Percentiles rank a stretch among this genome's conserved stretches.
These are phyloP conservation scores for Promerops cafer DNA, from an alignment of 2,113 vertebrate genomes.

Conservation along the genomic window DNA sequence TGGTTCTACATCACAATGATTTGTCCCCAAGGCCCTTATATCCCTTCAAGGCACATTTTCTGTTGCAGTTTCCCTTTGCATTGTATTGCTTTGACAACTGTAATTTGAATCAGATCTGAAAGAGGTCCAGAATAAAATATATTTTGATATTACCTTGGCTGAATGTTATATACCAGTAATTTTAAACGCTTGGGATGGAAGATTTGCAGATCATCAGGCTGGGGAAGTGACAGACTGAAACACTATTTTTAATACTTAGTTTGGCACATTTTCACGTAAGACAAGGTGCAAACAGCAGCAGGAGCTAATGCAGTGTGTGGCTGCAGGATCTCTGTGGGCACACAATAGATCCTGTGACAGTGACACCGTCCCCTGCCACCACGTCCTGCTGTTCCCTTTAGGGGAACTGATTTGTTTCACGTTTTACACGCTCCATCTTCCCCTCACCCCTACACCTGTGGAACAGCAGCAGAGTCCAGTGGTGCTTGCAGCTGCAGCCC, in stretches of 20 bases:
- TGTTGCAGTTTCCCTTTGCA: constrained; percentile 87
- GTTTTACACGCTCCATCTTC: not conserved
- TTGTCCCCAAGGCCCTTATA: constrained; percentile 74
- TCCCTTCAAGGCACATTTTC: constrained; percentile 81
- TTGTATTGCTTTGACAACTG: constrained; percentile 98
- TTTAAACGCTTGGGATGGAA: constrained; percentile 17
- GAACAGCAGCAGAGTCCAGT: not conserved
- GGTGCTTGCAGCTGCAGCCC: not conserved
- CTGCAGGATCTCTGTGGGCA: not conserved
- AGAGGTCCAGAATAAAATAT: constrained; percentile 99
- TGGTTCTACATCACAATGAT: constrained; percentile 84
- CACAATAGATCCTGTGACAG: fast-evolving
- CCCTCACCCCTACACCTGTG: not conserved
- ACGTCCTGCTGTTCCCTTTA: fast-evolving
- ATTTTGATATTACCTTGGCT: constrained; percentile 97
- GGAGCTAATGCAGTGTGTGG: not conserved
- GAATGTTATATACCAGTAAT: constrained; percentile 66
- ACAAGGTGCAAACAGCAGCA: not conserved
- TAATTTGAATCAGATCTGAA: constrained; percentile 96
- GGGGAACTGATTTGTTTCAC: fast-evolving
- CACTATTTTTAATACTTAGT: not conserved
- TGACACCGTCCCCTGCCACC: not conserved
- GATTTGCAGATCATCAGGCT: not conserved
- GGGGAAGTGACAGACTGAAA: not conserved
- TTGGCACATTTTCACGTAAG: constrained; percentile 16